These are phyloP conservation scores for Noctua pronuba DNA, from an alignment of 2,888 invertebrate genomes.

Conservation along the genomic window DNA sequence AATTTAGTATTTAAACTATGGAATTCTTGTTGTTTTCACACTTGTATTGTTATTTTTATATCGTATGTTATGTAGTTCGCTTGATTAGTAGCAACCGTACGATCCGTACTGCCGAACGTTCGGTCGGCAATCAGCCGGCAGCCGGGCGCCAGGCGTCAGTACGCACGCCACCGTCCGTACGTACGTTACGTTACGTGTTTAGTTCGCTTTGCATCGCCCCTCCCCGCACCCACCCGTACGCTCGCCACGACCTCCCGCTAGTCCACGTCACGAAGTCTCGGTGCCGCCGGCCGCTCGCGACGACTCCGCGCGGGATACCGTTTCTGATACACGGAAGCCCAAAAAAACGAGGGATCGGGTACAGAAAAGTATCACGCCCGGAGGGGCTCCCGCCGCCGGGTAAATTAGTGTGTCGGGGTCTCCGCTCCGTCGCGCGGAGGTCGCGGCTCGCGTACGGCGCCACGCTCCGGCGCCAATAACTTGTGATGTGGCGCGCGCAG, in stretches of 20 bases:
- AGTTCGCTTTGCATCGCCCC: conserved; percentile 84
- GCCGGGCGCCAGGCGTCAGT: conserved; percentile 59
- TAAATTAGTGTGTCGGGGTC: not conserved
- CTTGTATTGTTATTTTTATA: conserved; percentile 31
- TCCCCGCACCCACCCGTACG: conserved; percentile 74
- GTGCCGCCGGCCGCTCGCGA: not conserved
- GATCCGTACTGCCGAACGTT: conserved; percentile 20
- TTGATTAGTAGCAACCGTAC: conserved; percentile 43
- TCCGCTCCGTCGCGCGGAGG: not conserved
- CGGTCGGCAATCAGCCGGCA: conserved; percentile 59
- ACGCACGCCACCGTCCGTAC: conserved; percentile 65
- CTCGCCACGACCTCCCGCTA: conserved; percentile 68
- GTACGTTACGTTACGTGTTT: conserved; percentile 71
- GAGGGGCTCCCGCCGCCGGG: not conserved
- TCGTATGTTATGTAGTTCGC: conserved; percentile 49
- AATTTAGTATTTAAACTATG: conserved; percentile 28
- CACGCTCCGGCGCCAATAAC: conserved; percentile 45
- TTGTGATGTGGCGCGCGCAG: conserved; percentile 78
- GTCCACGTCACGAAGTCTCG: conserved; percentile 3
- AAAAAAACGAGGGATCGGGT: not conserved
- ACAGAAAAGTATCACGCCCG: conserved; percentile 31
- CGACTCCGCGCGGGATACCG: conserved; percentile 44
- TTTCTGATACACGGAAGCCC: not conserved
- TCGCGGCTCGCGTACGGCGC: conserved; percentile 50
- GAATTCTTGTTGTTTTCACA: conserved; percentile 33